Percentiles rank a stretch among this genome's conserved stretches.
Conservation (phyloP, 2,888 invertebrate species). For the Amphiduros pacificus region DNA sequence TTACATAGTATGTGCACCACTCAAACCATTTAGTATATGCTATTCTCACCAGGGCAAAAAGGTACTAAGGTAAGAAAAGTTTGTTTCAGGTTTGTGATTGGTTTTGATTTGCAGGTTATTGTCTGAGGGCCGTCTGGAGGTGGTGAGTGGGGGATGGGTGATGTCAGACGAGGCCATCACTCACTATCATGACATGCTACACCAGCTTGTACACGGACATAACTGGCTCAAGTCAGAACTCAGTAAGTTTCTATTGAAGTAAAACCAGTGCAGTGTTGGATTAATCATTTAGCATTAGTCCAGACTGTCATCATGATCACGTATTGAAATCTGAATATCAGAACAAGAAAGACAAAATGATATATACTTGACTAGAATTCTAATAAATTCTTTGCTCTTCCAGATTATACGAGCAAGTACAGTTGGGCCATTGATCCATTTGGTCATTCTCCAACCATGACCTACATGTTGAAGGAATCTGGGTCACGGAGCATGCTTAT, state of each 20-base stretch:
- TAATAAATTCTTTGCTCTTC: background rate
- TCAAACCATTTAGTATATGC: background rate
- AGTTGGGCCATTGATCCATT: constrained; percentile 33
- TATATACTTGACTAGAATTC: background rate
- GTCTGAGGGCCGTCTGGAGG: constrained; percentile 24
- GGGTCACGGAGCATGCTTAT: constrained; percentile 25
- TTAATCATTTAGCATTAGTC: no score
- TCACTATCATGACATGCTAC: constrained; percentile 26
- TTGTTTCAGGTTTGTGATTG: background rate
- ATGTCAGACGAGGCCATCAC: constrained; percentile 32
- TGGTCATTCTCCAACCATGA: constrained; percentile 27
- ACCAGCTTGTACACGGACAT: constrained; percentile 31
- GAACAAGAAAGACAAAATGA: background rate
- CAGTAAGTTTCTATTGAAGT: constrained; percentile 20
- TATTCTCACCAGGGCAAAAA: background rate
- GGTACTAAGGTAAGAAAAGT: background rate
- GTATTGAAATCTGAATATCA: background rate
- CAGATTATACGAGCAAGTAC: constrained; percentile 17
- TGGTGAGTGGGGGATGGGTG: constrained; percentile 33
- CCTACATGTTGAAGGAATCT: constrained; percentile 25
- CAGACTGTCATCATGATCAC: background rate
- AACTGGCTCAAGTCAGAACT: constrained; percentile 28
- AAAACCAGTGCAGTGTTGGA: no score
- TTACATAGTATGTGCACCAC: no score
- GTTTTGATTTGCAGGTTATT: constrained; percentile 20